Evolutionary conservation across 2,888 invertebrate species (phyloP), one percentile per base, ranked within the genome.

Genomic region (Diplazon laetatorius): DNA sequence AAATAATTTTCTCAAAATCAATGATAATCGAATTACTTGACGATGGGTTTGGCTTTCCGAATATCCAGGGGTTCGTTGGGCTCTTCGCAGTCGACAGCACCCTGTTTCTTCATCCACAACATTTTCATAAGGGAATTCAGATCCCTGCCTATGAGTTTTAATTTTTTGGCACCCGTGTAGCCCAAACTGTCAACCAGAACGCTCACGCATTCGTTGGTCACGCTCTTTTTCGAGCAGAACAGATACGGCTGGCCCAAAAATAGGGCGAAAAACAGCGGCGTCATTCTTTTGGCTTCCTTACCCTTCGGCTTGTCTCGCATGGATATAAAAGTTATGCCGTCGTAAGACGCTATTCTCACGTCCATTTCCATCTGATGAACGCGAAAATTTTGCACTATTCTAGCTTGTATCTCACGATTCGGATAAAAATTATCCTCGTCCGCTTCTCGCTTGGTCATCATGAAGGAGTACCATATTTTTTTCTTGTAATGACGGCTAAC

Each of bases 401-500:
- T 71, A 1, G 80, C 25, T 46, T 82, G 59, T 20, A 89, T 69
- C 20, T 85, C 83, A 14, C 42, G 59, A 12, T 66, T 72, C 5
- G 70, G 68, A 22, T 82, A 2, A 35, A 73, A 65, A 55, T 46
- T 59, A n/a, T 12, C 0, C 12, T n/a, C 1, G 14, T 74, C 52
- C 16, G 44, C 25, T 9, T 50, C 71, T 1, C 8, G 48, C 5
- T 70, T 77, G 39, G 50, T 81, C 39, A 89, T 80, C 50, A 79
- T 80, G 25, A 87, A 83, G 14, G 82, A 80, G 37, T 87, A 83
- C 90, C 90, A 90, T 18, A 57, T 60, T 72, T 80, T 87, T 57
- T 76, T 85, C 0, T 78, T 80, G 25, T 80, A 80, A 78, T 90
- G 89, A 78, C 86, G 86, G 76, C 89, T 89, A 5, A 86, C 16